Conservation (phyloP, 2,888 invertebrate species). For the Spodoptera picta region DNA sequence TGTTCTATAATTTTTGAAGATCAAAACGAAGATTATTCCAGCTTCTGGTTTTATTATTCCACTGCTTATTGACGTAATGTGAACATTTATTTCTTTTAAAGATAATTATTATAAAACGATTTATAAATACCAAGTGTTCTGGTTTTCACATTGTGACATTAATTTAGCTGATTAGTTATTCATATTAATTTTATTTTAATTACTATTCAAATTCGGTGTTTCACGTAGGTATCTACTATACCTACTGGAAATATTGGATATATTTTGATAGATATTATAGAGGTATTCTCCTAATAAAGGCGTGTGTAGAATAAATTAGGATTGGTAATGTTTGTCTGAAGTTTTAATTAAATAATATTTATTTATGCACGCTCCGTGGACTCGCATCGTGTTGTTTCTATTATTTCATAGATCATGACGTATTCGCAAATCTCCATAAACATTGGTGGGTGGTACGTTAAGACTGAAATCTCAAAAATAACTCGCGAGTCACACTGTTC, state of each 20-base stretch:
- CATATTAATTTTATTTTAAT: not conserved
- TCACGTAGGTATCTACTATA: not conserved
- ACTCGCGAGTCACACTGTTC: conserved; percentile 77
- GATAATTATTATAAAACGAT: too few relatives aligned
- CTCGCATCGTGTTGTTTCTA: conserved; percentile 1
- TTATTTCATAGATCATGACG: conserved; percentile 24
- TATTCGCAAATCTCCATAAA: conserved; percentile 60
- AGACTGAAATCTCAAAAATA: conserved; percentile 81
- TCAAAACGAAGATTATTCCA: too few relatives aligned
- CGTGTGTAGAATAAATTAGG: not conserved
- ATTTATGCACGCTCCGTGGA: not conserved
- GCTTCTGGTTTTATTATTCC: too few relatives aligned
- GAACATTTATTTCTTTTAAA: too few relatives aligned
- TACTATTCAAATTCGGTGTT: conserved; percentile 10
- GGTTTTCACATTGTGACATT: not conserved
- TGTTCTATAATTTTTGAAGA: too few relatives aligned
- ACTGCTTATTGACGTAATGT: not conserved
- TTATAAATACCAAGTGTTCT: too few relatives aligned
- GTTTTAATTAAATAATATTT: not conserved
- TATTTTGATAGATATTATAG: too few relatives aligned
- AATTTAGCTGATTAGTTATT: conserved; percentile 27
- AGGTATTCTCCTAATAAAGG: not conserved
- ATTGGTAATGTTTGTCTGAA: too few relatives aligned
- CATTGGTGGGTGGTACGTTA: conserved; percentile 63
- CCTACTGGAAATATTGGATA: not conserved